Conservation (phyloP, 2,797 vertebrate species). For the Phrynocephalus guinanensis region DNA sequence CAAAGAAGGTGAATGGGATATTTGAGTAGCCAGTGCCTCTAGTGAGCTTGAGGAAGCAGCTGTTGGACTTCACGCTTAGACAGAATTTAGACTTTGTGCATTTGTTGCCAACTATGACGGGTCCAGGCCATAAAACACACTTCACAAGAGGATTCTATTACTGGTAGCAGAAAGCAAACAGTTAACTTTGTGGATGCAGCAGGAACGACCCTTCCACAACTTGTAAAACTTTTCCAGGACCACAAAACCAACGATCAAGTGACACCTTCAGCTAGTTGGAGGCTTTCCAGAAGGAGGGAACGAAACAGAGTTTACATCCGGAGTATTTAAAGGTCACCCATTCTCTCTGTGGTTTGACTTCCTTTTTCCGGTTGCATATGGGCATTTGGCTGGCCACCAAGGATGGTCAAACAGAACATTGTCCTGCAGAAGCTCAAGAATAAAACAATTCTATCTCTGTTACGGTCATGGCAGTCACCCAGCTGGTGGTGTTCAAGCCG, state of each 20-base stretch:
- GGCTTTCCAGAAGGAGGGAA: not conserved
- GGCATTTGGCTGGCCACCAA: not conserved
- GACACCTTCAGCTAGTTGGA: not conserved
- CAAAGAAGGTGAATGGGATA: not conserved
- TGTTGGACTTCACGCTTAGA: not conserved
- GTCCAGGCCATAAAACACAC: not conserved
- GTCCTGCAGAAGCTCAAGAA: not conserved
- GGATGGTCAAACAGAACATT: not conserved
- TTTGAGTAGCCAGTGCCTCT: not conserved
- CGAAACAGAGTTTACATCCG: not conserved
- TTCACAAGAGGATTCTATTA: not conserved
- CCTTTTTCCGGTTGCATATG: not conserved
- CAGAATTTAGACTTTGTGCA: not conserved
- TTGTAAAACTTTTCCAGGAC: not conserved
- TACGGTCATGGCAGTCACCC: not conserved
- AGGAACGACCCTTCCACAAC: too few species aligned
- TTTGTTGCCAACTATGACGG: not conserved
- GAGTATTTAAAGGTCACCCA: not conserved
- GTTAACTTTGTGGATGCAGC: not conserved
- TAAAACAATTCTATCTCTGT: not conserved
- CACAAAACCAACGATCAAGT: not conserved
- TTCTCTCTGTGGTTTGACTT: not conserved
- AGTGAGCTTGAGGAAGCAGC: not conserved
- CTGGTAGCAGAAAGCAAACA: not conserved
- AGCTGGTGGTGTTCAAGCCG: not conserved